Conservation (phyloP, 2,797 vertebrate species). For the Dicrostonyx torquatus region DNA sequence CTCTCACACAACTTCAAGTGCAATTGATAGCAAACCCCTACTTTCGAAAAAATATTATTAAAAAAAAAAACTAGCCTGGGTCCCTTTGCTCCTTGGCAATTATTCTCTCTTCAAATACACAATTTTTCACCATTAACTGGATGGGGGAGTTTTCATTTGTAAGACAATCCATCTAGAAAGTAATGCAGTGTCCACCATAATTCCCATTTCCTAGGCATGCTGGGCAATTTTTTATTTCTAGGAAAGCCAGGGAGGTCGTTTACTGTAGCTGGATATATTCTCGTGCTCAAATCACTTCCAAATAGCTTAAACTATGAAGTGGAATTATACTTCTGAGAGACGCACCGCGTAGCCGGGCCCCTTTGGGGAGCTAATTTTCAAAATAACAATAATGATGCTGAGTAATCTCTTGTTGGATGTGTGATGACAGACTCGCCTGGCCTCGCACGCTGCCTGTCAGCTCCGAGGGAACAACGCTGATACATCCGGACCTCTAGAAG, state of each 20-base stretch:
- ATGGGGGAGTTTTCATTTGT: constrained; percentile 7
- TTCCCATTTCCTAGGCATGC: constrained; percentile 60
- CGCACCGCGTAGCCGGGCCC: constrained; percentile 50
- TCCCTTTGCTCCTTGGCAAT: constrained; percentile 42
- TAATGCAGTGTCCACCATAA: constrained; percentile 49
- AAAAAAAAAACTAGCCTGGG: not conserved
- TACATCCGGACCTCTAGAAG: not conserved
- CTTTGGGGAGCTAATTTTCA: constrained; percentile 55
- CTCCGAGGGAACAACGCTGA: not conserved
- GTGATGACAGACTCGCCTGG: constrained; percentile 17
- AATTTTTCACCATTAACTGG: constrained; percentile 66
- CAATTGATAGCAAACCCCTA: not conserved
- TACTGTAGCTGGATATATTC: constrained; percentile 1
- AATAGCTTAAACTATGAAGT: constrained; percentile 59
- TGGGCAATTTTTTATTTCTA: constrained; percentile 61
- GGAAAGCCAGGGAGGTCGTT: constrained; percentile 35
- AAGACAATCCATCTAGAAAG: constrained; percentile 70
- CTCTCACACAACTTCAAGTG: not conserved
- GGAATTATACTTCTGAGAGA: constrained; percentile 55
- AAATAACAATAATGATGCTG: constrained; percentile 69
- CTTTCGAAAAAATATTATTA: not conserved
- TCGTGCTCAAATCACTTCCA: constrained; percentile 18
- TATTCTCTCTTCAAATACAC: constrained; percentile 60
- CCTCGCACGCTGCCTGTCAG: not conserved
- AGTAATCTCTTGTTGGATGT: constrained; percentile 54